These are phyloP conservation scores for Bergia puertoricense DNA, from an alignment of 92 coral and sea anemone genomes.

Conservation along the genomic window DNA sequence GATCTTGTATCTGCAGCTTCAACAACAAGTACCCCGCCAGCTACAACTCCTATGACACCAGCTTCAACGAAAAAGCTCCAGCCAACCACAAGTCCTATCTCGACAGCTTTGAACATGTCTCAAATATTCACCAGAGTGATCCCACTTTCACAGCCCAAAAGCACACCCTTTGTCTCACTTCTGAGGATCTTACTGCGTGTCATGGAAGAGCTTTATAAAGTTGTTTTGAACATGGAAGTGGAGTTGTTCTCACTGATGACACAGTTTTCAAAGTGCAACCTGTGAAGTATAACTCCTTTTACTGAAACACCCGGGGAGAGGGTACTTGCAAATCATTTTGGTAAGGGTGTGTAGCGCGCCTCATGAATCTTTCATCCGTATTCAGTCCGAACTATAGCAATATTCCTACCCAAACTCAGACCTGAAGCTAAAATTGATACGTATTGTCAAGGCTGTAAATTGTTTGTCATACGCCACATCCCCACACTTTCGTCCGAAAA, in stretches of 20 bases:
- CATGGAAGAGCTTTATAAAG: constrained; percentile 24
- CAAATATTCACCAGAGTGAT: not conserved
- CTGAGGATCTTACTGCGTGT: not conserved
- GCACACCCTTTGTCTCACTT: not conserved
- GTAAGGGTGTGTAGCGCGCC: too few species aligned
- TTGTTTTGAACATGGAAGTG: constrained; percentile 31
- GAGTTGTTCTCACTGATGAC: not conserved
- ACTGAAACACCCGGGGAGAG: not conserved
- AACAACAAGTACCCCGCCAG: not conserved
- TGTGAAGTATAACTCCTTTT: not conserved
- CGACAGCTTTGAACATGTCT: not conserved
- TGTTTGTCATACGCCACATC: too few species aligned
- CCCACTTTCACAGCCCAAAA: not conserved
- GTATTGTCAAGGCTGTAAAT: too few species aligned
- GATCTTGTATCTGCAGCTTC: not conserved
- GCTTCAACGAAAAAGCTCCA: not conserved
- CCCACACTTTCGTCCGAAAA: too few species aligned
- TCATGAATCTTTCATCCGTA: too few species aligned
- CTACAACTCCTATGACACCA: not conserved
- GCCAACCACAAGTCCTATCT: not conserved
- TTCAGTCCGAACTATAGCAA: too few species aligned
- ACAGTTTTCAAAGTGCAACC: constrained; percentile 16
- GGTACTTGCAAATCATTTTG: not conserved
- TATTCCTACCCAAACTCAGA: too few species aligned
- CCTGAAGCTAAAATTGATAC: too few species aligned